Conservation (phyloP, 2,888 invertebrate species). For the Tenthredo livida region DNA sequence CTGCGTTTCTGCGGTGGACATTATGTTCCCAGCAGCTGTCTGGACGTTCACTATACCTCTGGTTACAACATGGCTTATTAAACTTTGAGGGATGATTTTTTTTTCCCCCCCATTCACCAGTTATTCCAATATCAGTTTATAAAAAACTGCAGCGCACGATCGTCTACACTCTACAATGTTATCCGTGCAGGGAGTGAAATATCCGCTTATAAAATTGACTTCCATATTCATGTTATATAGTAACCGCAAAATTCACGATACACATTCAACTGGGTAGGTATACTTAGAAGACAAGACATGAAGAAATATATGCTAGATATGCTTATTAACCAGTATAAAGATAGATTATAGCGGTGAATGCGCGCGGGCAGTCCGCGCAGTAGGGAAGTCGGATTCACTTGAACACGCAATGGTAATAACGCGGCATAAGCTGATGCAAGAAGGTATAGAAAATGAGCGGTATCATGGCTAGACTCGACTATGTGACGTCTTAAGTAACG, state of each 20-base stretch:
- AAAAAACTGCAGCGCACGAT: neutral
- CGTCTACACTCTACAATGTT: too few species aligned
- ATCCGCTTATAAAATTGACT: neutral
- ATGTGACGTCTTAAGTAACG: constrained; percentile 44
- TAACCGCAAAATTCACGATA: neutral
- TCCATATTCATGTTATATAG: neutral
- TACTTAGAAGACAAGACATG: neutral
- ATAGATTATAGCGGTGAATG: constrained; percentile 36
- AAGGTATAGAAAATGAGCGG: constrained; percentile 13
- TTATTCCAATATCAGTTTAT: neutral
- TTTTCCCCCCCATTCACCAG: neutral
- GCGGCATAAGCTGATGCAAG: constrained; percentile 10
- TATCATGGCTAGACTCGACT: constrained; percentile 17
- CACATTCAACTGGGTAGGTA: neutral
- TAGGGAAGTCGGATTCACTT: constrained; percentile 18
- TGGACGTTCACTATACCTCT: too few species aligned
- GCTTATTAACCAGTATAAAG: neutral
- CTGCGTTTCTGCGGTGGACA: constrained; percentile 2
- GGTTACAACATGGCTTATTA: neutral
- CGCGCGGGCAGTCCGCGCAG: neutral
- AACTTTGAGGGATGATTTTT: neutral
- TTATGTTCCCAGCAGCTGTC: neutral
- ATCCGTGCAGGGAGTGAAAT: too few species aligned
- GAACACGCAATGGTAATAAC: constrained; percentile 39
- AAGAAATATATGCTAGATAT: neutral